phyloP scores from a whole-genome alignment of 1,140 invertebrate genomes.

The Schlechtendalia chinensis region DNA sequence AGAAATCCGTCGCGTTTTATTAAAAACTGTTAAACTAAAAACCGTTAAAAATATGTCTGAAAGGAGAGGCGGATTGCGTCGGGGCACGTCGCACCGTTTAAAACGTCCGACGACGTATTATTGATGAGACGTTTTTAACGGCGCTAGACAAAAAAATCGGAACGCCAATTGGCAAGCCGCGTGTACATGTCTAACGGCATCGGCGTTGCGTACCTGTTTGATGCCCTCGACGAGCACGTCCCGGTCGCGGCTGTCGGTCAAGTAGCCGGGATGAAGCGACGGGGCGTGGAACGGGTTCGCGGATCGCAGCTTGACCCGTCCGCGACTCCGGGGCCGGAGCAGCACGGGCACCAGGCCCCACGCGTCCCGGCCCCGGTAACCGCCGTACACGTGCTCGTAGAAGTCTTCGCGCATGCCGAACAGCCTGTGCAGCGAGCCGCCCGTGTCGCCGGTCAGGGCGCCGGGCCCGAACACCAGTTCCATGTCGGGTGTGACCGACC shows the following conservation, averaged over 20 bases:
- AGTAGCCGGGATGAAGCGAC: constrained; percentile 63
- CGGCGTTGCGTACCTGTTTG: constrained; percentile 56
- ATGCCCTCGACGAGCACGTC: constrained; percentile 61
- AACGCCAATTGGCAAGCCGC: too few species aligned
- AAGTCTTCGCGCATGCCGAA: constrained; percentile 54
- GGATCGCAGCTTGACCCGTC: constrained; percentile 58
- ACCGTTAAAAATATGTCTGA: too few species aligned
- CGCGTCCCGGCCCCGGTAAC: constrained; percentile 55
- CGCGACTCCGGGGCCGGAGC: constrained; percentile 59
- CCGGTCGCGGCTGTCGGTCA: constrained; percentile 54
- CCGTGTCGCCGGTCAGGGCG: constrained; percentile 67
- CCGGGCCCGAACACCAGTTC: constrained; percentile 55
- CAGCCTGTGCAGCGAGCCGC: constrained; percentile 64
- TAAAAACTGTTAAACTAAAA: too few species aligned
- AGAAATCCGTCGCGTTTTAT: too few species aligned
- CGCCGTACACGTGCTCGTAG: constrained; percentile 52
- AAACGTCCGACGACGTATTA: too few species aligned
- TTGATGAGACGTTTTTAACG: too few species aligned
- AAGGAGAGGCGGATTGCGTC: too few species aligned
- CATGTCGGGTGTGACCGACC: constrained; percentile 53
- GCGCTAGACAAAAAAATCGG: too few species aligned
- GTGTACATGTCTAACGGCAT: background rate
- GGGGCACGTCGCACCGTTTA: too few species aligned
- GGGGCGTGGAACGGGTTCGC: constrained; percentile 64
- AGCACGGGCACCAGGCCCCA: constrained; percentile 59